phyloP scores from a whole-genome alignment of 2,113 vertebrate genomes.

The Eupsittula cactorum region DNA sequence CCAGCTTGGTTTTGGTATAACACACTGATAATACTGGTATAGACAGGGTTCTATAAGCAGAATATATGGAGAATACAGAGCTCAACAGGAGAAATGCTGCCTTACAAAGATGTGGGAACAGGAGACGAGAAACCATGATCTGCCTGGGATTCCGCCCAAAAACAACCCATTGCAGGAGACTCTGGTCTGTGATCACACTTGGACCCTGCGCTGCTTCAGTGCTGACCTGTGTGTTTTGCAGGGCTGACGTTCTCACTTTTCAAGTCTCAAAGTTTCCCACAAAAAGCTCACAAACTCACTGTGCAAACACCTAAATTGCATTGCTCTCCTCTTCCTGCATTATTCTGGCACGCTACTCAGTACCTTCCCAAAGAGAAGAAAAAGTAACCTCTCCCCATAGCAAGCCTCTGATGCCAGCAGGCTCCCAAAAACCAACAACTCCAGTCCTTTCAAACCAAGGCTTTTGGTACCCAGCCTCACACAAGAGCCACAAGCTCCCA shows the following conservation, averaged over 20 bases:
- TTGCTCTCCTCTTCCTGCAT: neutral
- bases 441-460: neutral
- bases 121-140: neutral
- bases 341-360: neutral
- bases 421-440: neutral
- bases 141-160: neutral
- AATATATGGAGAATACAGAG: neutral
- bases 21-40: rapidly evolving
- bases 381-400: neutral
- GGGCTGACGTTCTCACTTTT: neutral
- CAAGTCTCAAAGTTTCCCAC: neutral
- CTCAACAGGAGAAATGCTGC: neutral
- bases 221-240: neutral
- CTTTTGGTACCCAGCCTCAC: neutral
- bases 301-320: neutral
- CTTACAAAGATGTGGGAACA: neutral
- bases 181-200: rapidly evolving
- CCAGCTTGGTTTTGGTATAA: neutral
- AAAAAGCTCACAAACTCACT: neutral
- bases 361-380: neutral
- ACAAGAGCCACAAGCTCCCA: neutral
- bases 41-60: neutral
- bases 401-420: neutral
- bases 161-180: neutral
- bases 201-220: neutral